A percentile compares a stretch with the other conserved stretches of the same genome.
Conservation (phyloP, 2,888 invertebrate species). For the Parnassius mnemosyne region DNA sequence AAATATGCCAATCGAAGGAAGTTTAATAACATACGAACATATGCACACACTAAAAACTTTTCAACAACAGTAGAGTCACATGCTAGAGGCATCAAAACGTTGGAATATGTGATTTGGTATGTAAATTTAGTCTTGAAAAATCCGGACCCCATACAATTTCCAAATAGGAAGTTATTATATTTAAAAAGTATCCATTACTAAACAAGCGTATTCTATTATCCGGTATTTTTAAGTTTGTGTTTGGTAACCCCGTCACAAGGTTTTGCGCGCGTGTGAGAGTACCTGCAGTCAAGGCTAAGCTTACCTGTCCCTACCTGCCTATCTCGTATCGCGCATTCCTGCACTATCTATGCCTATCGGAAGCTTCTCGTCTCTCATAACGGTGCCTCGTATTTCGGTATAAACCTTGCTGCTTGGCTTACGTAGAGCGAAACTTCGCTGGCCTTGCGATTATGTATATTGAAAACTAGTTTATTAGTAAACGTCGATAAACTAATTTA, state of each 20-base stretch:
- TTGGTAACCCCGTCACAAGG: slow-evolving; percentile 2
- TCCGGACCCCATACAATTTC: too few relatives aligned
- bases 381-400: slow-evolving; percentile 44
- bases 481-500: slow-evolving; percentile 30
- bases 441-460: slow-evolving; percentile 65
- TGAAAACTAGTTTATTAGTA: slow-evolving; percentile 47
- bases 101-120: too few relatives aligned
- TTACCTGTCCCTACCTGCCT: slow-evolving; percentile 67
- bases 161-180: too few relatives aligned
- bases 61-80: too few relatives aligned
- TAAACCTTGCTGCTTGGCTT: slow-evolving; percentile 49
- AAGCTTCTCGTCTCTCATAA: slow-evolving; percentile 40
- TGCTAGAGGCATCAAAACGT: too few relatives aligned
- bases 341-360: slow-evolving; percentile 67
- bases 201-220: not conserved
- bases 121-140: too few relatives aligned
- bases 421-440: slow-evolving; percentile 38
- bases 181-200: too few relatives aligned
- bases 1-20: too few relatives aligned
- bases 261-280: slow-evolving; percentile 26
- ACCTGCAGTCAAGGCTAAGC: slow-evolving; percentile 39
- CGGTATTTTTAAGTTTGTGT: not conserved
- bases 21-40: too few relatives aligned
- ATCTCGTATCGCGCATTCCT: slow-evolving; percentile 62
- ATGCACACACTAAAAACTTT: too few relatives aligned